Percentiles rank a stretch among this genome's conserved stretches.
These are phyloP conservation scores for Osmoderma eremita DNA, from an alignment of 2,888 invertebrate species.

Conservation along the genomic window DNA sequence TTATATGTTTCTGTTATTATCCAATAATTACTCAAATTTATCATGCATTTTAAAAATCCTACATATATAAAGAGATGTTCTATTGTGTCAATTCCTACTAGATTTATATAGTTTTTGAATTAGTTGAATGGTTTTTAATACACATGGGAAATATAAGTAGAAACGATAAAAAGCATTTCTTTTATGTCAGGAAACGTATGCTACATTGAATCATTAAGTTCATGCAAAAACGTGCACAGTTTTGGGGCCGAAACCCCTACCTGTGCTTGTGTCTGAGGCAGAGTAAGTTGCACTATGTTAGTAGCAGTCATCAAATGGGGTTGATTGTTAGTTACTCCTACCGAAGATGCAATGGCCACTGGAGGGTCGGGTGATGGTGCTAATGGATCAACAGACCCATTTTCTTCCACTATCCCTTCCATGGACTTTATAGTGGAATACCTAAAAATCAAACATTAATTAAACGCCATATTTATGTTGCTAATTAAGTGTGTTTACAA, in stretches of 20 bases:
- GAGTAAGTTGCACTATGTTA: slow-evolving; percentile 89
- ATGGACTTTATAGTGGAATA: slow-evolving; percentile 69
- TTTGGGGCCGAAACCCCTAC: slow-evolving; percentile 62
- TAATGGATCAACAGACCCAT: slow-evolving; percentile 75
- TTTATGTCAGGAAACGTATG: too few species aligned
- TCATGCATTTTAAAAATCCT: too few species aligned
- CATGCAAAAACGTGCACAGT: slow-evolving; percentile 51
- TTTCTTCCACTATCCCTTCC: slow-evolving; percentile 95
- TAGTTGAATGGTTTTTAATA: too few species aligned
- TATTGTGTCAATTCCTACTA: too few species aligned
- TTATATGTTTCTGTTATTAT: not conserved
- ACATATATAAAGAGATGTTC: too few species aligned
- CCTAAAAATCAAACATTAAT: slow-evolving; percentile 52
- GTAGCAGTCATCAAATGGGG: slow-evolving; percentile 69
- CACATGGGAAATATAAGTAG: too few species aligned
- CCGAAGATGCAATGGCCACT: slow-evolving; percentile 69
- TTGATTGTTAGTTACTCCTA: slow-evolving; percentile 64
- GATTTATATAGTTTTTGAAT: too few species aligned
- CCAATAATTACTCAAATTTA: too few species aligned
- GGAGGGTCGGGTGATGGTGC: slow-evolving; percentile 67
- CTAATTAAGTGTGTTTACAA: not conserved
- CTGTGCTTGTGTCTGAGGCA: slow-evolving; percentile 76
- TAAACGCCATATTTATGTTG: not conserved
- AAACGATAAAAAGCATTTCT: too few species aligned
- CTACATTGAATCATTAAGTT: not conserved